A percentile compares a stretch with the other conserved stretches of the same genome.
phyloP scores from a whole-genome alignment of 2,797 vertebrate species.

The Enteromius viviparus region DNA sequence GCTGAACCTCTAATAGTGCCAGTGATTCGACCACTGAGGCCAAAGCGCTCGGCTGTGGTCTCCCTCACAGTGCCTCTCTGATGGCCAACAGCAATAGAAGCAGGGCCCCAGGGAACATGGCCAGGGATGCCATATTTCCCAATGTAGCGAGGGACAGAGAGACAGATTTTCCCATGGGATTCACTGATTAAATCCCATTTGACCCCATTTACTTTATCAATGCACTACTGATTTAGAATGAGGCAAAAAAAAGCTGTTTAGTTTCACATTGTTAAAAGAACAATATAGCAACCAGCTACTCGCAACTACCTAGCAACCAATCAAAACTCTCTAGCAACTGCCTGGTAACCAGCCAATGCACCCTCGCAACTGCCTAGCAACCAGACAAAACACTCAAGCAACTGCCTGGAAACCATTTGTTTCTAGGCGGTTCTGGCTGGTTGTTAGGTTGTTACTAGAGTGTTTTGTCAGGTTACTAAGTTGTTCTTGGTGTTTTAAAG shows the following conservation, averaged over 20 bases:
- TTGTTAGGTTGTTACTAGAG: too few relatives aligned
- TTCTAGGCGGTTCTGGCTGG: too few relatives aligned
- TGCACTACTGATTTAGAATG: not conserved
- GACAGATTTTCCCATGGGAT: not conserved
- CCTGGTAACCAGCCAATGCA: not conserved
- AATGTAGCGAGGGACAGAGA: not conserved
- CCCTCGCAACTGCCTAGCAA: not conserved
- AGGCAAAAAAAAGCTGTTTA: not conserved
- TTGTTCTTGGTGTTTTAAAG: too few relatives aligned
- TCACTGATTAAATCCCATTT: not conserved
- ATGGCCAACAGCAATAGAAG: not conserved
- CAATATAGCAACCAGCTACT: not conserved
- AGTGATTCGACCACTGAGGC: not conserved
- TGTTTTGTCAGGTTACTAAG: too few relatives aligned
- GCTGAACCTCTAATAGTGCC: slow-evolving; percentile 7
- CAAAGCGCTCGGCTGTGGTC: not conserved
- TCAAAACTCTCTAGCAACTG: not conserved
- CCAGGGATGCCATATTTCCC: not conserved
- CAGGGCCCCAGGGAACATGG: not conserved
- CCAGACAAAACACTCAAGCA: not conserved
- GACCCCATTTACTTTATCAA: not conserved
- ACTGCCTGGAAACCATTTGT: not conserved
- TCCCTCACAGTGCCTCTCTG: not conserved
- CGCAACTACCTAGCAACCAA: not conserved
- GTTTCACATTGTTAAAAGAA: not conserved